Evolutionary conservation across 2,113 vertebrate species (phyloP), one percentile per base, ranked within the genome.

Genomic region (Oreochromis aureus): DNA sequence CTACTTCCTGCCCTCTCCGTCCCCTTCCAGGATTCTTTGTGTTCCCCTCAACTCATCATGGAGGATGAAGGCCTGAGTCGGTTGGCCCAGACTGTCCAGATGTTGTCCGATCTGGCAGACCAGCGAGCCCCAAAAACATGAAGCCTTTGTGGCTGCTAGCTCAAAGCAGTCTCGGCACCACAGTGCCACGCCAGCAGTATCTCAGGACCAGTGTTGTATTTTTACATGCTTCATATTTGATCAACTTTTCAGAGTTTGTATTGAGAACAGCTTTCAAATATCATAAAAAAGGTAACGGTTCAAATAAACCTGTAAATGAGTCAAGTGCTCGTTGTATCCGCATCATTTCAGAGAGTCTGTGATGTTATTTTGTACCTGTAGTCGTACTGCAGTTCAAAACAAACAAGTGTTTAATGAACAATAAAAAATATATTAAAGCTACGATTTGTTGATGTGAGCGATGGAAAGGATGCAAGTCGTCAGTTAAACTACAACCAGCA

Each of bases 61-160:
- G 97, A 98, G 85, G 97, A 97, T 4, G 97, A 97, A 86, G 97
- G 97, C 3, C 94, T 97, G 92, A 93, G 87, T 11, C 94, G 95
- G 2, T 85, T 97, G 73, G 96, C 96, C 78, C 95, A 95, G 63
- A 96, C 94, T 0, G 73, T 97, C 87, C 97, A 95, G 12, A 85
- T 93, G 2, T 88, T 97, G 89, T 87, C 96, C 51, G 95, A 97
- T 16, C 81, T 95, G 78, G 54, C 86, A 51, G 19, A 85, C 84
- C 81, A 88, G 46, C 82, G 92, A 81, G 41, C 41, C 27, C 88
- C 82, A 1, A 93, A 89, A 90, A 27, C 91, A 83, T 78, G 94
- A 93, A 30, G 69, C 69, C 1, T n/a, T 16, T 3, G 34, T 86
- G 41, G n/a, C 59, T 39, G 24, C 81, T 56, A 19, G 86, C 78